Evolutionary conservation across 2,888 invertebrate species (phyloP).

Genomic region (Norana najaformis): DNA sequence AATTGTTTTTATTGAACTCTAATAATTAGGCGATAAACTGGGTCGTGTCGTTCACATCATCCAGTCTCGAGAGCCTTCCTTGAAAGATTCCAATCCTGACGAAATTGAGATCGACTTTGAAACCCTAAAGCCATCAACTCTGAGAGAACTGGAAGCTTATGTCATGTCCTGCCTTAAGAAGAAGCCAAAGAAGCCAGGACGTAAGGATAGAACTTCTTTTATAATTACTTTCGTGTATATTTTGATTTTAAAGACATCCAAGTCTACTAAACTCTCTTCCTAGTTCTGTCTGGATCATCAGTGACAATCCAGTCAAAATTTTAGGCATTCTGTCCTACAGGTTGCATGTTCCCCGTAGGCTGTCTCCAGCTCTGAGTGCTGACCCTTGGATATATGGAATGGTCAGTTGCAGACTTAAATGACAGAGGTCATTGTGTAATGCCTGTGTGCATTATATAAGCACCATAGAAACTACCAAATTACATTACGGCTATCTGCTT

Average conservation of each 20-base stretch:
- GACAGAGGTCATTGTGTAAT: background rate
- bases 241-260: too few relatives aligned
- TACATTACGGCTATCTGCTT: background rate
- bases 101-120: constrained; percentile 99
- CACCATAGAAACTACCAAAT: background rate
- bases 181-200: constrained; percentile 50
- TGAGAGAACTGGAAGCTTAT: constrained; percentile 95
- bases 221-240: too few relatives aligned
- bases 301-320: background rate
- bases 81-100: constrained; percentile 91
- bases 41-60: constrained; percentile 98
- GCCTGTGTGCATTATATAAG: background rate
- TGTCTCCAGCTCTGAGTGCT: background rate
- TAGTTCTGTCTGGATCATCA: background rate
- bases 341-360: background rate
- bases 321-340: background rate
- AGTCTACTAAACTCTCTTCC: background rate
- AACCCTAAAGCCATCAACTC: constrained; percentile 94
- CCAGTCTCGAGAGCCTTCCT: constrained; percentile 92
- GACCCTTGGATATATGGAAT: background rate
- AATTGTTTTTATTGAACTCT: background rate
- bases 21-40: constrained; percentile 87
- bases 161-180: constrained; percentile 93
- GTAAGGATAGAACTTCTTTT: background rate
- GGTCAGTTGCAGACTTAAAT: background rate